These are phyloP conservation scores for Zalophus californianus DNA, from an alignment of 2,797 vertebrate genomes.

Conservation along the genomic window DNA sequence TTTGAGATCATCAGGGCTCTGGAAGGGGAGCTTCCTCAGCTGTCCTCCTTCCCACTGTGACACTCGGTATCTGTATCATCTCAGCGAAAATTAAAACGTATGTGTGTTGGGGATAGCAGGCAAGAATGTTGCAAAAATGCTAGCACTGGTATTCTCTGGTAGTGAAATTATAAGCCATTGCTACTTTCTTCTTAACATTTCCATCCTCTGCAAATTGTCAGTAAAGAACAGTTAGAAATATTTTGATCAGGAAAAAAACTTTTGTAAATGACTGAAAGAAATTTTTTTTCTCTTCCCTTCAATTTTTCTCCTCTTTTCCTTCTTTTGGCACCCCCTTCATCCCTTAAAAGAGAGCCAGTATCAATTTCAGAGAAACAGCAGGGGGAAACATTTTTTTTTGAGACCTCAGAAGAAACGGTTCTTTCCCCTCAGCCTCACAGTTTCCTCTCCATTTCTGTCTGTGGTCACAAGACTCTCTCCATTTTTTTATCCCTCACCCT, in stretches of 20 bases:
- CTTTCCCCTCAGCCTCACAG: neutral
- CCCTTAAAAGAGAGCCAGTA: neutral
- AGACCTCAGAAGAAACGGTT: neutral
- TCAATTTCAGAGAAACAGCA: neutral
- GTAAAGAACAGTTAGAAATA: neutral
- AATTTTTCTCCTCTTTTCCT: neutral
- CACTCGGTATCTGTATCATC: neutral
- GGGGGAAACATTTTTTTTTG: neutral
- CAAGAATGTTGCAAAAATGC: neutral
- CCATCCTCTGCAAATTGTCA: neutral
- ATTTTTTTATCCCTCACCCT: neutral
- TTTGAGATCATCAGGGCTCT: neutral
- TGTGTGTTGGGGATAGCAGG: neutral
- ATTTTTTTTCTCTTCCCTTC: neutral
- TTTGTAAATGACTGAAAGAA: neutral
- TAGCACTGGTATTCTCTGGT: neutral
- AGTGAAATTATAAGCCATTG: neutral
- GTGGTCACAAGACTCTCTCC: neutral
- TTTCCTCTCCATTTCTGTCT: neutral
- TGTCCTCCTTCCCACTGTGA: neutral
- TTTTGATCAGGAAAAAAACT: neutral
- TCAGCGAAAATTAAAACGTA: neutral
- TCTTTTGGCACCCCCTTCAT: neutral
- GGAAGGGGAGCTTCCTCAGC: neutral
- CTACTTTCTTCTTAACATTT: conserved; percentile 13